Base-by-base conservation (phyloP, 2,888 invertebrate species). In the Linnaemya vulpina region DNA sequence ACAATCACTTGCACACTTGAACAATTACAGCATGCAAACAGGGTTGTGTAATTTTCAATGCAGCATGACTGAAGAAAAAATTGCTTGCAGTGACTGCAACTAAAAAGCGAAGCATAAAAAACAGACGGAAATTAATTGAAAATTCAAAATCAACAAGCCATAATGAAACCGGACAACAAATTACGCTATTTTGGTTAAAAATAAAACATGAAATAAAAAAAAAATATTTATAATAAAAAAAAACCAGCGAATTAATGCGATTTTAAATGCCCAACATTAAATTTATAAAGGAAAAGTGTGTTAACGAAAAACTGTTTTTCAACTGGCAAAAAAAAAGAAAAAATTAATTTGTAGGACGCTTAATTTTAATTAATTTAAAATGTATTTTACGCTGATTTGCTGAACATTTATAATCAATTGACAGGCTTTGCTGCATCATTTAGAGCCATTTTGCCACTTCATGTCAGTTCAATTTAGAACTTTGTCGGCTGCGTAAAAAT, bases 71-170 rank as follows among this genome's bases (percentile, higher is more conserved):
- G 53, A 40, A 30, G 43, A 43, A 43, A 55, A 38, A 25, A 30
- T 30, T 30, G 30, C 30, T 30, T 30, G 30, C 30, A 30, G 62
- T 3, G n/a, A 60, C 62, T 7, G 46, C 49, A 30, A 51, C 46
- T 46, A 73, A 20, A 77, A 49, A 30, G 40, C 35, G 60, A 68
- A 75, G 51, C 71, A 82, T 74, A 71, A 76, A 77, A 83, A 83
- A 77, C 76, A 55, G 58, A 60, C 65, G 82, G 82, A 83, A 83
- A 83, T 83, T 83, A 83, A 83, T 82, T 83, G 82, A 83, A 83
- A 83, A 71, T 83, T 83, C 65, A 71, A 83, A 83, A 83, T 77
- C 82, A 83, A 83, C 82, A 83, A 83, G 77, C 82, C 82, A 73
- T 83, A 82, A 82, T 82, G 71, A 83, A 77, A 77, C 76, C 77